Percentiles rank a stretch among this genome's conserved stretches.
phyloP scores from a whole-genome alignment of 2,113 vertebrate species.

The Lanius ludovicianus region DNA sequence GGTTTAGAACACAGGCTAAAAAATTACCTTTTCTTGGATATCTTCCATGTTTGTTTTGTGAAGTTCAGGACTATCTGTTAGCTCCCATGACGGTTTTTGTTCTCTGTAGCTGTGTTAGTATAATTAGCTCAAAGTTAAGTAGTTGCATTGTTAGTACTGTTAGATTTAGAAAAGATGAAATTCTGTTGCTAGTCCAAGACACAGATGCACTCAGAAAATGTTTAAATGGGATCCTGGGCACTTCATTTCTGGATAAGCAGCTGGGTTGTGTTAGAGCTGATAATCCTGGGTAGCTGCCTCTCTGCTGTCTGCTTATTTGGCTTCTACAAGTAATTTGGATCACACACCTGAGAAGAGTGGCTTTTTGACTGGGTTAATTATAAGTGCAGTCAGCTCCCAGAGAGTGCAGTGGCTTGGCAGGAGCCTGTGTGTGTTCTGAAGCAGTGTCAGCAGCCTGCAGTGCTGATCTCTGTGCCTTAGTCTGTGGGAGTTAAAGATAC shows the following conservation, averaged over 20 bases:
- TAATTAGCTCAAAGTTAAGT: not conserved
- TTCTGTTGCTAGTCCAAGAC: not conserved
- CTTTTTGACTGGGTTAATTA: not conserved
- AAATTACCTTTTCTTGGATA: not conserved
- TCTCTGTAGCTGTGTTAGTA: not conserved
- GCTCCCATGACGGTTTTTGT: not conserved
- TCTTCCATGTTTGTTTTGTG: not conserved
- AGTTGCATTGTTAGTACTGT: not conserved
- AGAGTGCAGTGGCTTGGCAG: accelerated
- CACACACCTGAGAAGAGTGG: not conserved
- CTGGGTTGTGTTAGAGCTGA: not conserved
- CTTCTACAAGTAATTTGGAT: not conserved
- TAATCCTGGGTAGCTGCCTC: not conserved
- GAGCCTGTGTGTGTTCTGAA: accelerated
- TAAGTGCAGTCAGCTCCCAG: not conserved
- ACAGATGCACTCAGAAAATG: not conserved
- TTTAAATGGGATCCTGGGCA: not conserved
- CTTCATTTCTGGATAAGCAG: not conserved
- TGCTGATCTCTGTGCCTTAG: not conserved
- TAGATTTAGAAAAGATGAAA: not conserved
- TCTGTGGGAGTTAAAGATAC: not conserved
- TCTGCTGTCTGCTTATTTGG: not conserved
- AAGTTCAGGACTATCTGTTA: not conserved
- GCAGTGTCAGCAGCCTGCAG: not conserved
- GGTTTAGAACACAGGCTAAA: not conserved